phyloP scores from a whole-genome alignment of 2,113 vertebrate genomes.

The Sylvilagus bachmani region DNA sequence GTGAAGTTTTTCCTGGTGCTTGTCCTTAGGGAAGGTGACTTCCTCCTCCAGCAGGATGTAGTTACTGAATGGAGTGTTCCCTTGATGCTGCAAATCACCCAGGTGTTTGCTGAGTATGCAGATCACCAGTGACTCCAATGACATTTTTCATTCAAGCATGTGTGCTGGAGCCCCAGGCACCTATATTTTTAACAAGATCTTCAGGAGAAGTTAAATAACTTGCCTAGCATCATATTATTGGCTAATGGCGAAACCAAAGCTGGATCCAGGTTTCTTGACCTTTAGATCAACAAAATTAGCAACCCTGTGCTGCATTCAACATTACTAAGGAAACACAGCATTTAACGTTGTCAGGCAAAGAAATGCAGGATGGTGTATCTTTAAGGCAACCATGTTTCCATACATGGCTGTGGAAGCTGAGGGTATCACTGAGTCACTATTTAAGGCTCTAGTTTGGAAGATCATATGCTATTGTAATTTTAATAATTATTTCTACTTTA shows the following conservation, averaged over 20 bases:
- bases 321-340: neutral
- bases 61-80: neutral
- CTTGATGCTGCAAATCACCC: neutral
- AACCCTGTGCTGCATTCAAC: neutral
- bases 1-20: neutral
- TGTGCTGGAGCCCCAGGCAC: neutral
- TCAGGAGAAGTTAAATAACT: neutral
- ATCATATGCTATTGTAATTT: neutral
- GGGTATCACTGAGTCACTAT: neutral
- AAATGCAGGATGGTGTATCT: neutral
- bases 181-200: neutral
- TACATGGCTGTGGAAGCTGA: neutral
- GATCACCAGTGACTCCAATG: neutral
- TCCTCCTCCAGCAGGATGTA: neutral
- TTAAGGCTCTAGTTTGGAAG: neutral
- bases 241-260: neutral
- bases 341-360: neutral
- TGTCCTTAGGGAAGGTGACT: neutral
- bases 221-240: neutral
- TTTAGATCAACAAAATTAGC: neutral
- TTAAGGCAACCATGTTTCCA: neutral
- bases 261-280: neutral
- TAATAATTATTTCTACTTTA: conserved; percentile 6
- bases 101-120: neutral
- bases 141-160: neutral